Percentiles rank a stretch among this genome's conserved stretches.
phyloP scores from a whole-genome alignment of 2,113 vertebrate genomes.

The Podarcis raffonei region DNA sequence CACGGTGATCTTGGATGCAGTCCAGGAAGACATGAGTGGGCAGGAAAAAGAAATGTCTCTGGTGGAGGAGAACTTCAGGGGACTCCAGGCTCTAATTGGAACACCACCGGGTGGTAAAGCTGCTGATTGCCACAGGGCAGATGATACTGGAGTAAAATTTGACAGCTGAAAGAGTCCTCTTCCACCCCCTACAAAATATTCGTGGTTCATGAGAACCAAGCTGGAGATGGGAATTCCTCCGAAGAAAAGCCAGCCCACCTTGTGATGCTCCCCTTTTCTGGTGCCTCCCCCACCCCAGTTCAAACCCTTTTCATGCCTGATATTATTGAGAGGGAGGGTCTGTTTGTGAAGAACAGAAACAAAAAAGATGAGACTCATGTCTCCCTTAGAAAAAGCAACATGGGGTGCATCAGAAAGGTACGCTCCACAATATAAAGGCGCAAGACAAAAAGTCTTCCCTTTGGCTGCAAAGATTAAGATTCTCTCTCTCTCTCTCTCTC shows the following conservation, averaged over 20 bases:
- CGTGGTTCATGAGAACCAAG: background rate
- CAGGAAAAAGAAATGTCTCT: background rate
- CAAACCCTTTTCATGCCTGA: background rate
- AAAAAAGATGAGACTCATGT: no score
- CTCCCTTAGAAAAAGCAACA: background rate
- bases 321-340: background rate
- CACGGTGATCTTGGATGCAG: background rate
- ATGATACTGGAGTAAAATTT: background rate
- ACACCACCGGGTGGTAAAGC: background rate
- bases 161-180: no score
- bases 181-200: background rate
- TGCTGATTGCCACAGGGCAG: background rate
- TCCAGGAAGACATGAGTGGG: background rate
- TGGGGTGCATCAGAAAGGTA: background rate
- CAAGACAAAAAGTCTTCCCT: background rate
- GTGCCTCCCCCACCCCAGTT: background rate
- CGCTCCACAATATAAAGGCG: background rate
- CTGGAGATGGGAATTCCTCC: background rate
- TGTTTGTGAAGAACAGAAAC: background rate
- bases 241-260: background rate
- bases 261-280: background rate
- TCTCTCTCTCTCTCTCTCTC: slow-evolving; percentile 17
- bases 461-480: background rate
- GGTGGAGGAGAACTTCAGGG: background rate
- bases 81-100: background rate